Percentiles rank a stretch among this genome's conserved stretches.
phyloP scores from a whole-genome alignment of 2,113 vertebrate species.

The Andinoacara biseriatus region DNA sequence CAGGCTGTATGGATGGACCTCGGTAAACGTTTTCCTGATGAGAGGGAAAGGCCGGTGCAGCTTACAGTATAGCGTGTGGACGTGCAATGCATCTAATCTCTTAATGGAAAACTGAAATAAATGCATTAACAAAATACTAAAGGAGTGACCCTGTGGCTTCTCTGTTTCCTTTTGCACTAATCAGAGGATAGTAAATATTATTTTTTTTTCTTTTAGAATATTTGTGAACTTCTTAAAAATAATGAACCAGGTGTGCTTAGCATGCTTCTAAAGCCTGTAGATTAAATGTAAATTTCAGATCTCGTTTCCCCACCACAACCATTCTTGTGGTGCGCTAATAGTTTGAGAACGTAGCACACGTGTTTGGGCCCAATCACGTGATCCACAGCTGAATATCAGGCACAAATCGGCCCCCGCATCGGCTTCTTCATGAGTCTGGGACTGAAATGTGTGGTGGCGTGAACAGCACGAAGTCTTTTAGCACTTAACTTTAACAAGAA shows the following conservation, averaged over 20 bases:
- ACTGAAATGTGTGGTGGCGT: neutral
- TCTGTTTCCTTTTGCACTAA: neutral
- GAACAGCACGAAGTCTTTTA: neutral
- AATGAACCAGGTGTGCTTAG: neutral
- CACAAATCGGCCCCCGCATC: neutral
- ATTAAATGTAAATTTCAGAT: neutral
- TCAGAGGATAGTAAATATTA: accelerated
- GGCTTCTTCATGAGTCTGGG: neutral
- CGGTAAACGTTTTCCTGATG: neutral
- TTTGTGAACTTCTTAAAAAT: neutral
- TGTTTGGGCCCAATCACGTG: neutral
- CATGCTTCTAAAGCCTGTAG: neutral
- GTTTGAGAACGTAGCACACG: neutral
- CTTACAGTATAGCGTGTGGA: neutral
- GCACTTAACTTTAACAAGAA: neutral
- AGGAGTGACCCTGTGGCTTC: neutral
- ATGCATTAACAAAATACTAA: neutral
- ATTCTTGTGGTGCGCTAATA: neutral
- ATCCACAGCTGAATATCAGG: neutral
- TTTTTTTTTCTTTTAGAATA: neutral
- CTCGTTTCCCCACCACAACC: neutral
- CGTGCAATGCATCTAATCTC: neutral
- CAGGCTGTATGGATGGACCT: neutral
- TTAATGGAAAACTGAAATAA: neutral
- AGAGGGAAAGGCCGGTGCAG: neutral